phyloP scores from a whole-genome alignment of 2,888 invertebrate species.

The Trichopria drosophilae region DNA sequence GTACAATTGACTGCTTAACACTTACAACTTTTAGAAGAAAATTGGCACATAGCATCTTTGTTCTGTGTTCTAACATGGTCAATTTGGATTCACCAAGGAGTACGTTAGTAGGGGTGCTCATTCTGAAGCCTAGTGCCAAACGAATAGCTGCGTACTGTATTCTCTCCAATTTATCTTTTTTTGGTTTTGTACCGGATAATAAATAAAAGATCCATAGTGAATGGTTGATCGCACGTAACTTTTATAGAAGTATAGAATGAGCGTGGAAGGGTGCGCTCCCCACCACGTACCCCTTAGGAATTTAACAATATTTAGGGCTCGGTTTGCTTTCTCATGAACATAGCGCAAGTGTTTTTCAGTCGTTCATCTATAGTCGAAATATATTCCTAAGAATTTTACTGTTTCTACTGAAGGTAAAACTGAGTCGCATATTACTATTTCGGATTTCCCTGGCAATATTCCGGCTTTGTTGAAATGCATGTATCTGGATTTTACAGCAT shows the following conservation, averaged over 20 bases:
- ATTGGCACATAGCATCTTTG: not conserved
- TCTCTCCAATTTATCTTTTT: slow-evolving; percentile 8
- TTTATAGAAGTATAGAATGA: slow-evolving; percentile 4
- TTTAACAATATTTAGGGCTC: slow-evolving; percentile 20
- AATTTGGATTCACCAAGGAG: slow-evolving; percentile 11
- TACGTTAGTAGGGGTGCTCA: slow-evolving; percentile 10
- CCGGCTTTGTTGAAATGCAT: slow-evolving; percentile 18
- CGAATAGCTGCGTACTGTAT: slow-evolving; percentile 2
- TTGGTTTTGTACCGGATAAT: slow-evolving; percentile 8
- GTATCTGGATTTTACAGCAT: slow-evolving; percentile 9
- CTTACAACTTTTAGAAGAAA: slow-evolving; percentile 1
- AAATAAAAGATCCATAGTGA: slow-evolving; percentile 20
- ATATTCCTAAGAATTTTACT: slow-evolving; percentile 1
- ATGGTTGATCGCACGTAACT: too few species aligned
- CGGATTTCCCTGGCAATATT: slow-evolving; percentile 7
- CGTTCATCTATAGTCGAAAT: not conserved
- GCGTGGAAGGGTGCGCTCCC: slow-evolving; percentile 17
- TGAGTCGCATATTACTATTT: not conserved
- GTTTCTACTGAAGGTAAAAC: not conserved
- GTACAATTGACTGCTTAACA: not conserved
- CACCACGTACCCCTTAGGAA: slow-evolving; percentile 18
- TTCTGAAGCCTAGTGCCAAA: slow-evolving; percentile 3
- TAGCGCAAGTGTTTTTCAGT: not conserved
- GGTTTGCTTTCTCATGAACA: not conserved
- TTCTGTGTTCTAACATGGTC: slow-evolving; percentile 9